Base-by-base conservation (phyloP, 2,888 invertebrate genomes). In the Trichopoda pennipes region DNA sequence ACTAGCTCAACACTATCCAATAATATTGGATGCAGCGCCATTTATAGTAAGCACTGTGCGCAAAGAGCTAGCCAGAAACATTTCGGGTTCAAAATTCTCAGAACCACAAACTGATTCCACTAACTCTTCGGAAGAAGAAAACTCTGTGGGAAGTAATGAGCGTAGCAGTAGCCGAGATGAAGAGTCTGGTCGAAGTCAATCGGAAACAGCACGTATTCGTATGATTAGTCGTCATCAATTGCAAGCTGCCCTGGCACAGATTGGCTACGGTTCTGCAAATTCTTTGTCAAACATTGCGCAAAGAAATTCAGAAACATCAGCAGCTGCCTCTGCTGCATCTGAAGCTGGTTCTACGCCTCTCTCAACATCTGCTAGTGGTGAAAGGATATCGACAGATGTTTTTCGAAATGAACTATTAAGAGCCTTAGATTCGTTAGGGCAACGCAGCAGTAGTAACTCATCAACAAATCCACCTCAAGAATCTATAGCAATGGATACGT, bases 371-470 rank as follows among this genome's bases (percentile, higher is more conserved):
- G 70, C 83, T 8, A 85, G 85, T 64, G 84, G 85, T n/a, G 85
- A 84, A 38, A 82, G 85, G 19, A 96, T 96, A 68, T 95, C 96
- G 0, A 92, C 94, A 0, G 96, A 96, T 88, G 94, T 96, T 93
- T 95, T 97, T 88, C 94, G 93, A 68, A 95, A 94, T 89, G 96
- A 96, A 94, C 95, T 89, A 93, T 94, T 73, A 35, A 94, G 95
- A 85, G 96, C 95, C 3, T 93, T 95, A 80, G 90, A 84, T 63
- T 85, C 85, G 16, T 49, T 87, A 14, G 32, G 85, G 53, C 72
- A 84, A 51, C 78, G 78, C 12, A 42, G 75, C 42, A 49, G 69
- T 44, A 47, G 32, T 19, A 70, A 69, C 28, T 49, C 83, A 7
- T 47, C 63, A 60, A 35, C 17, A 69, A 78, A 21, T 60, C 55